A percentile compares a stretch with the other conserved stretches of the same genome.
Conservation (phyloP, 1,140 invertebrate species). For the Ptiloglossa arizonensis region DNA sequence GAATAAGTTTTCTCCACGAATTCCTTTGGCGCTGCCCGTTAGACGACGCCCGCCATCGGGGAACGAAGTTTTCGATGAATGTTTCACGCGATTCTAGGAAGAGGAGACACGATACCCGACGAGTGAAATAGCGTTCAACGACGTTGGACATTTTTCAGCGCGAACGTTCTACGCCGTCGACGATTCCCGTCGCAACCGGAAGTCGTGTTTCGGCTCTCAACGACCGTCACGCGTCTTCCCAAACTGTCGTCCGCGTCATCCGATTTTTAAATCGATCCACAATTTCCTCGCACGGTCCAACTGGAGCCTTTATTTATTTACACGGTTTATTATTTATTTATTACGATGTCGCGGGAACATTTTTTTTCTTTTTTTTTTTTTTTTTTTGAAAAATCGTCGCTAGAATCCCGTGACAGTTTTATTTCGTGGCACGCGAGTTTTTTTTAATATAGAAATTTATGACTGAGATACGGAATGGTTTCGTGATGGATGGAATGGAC, state of each 20-base stretch:
- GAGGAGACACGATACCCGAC: conserved; percentile 15
- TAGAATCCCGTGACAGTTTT: neutral
- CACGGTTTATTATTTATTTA: neutral
- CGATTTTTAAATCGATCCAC: neutral
- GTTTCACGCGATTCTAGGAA: conserved; percentile 30
- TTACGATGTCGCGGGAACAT: neutral
- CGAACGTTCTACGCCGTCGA: neutral
- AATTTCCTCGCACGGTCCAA: too few species aligned
- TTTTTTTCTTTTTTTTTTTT: too few species aligned
- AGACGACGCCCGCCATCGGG: too few species aligned
- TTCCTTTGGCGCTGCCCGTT: neutral
- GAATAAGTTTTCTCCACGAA: conserved; percentile 1
- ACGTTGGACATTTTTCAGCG: conserved; percentile 39
- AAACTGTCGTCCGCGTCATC: neutral
- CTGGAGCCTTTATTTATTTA: neutral
- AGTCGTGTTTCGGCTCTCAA: neutral
- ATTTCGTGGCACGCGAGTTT: too few species aligned
- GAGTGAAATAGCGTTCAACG: conserved; percentile 30
- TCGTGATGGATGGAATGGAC: neutral
- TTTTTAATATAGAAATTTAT: neutral
- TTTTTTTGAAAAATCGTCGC: neutral
- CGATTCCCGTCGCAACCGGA: conserved; percentile 7
- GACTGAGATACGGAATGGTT: neutral
- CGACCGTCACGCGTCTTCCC: neutral
- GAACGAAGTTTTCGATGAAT: conserved; percentile 24